phyloP scores from a whole-genome alignment of 2,888 invertebrate species.

The Xylophagus ater region DNA sequence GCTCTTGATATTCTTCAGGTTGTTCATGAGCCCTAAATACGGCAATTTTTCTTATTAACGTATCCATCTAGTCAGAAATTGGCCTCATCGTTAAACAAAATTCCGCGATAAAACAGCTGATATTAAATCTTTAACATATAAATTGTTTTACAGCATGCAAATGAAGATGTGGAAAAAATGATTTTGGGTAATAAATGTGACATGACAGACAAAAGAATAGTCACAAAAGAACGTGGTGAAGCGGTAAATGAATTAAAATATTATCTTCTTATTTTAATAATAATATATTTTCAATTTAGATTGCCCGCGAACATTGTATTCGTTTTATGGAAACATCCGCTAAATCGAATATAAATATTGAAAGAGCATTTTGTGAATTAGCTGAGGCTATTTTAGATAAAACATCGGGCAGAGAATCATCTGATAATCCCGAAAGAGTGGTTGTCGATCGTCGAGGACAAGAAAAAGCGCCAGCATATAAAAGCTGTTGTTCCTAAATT shows the following conservation, averaged over 20 bases:
- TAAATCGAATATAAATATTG: slow-evolving; percentile 93
- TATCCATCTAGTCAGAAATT: no score
- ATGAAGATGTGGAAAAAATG: slow-evolving; percentile 98
- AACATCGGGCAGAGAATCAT: slow-evolving; percentile 68
- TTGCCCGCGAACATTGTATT: slow-evolving; percentile 90
- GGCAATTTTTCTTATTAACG: not conserved
- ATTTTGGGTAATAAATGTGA: slow-evolving; percentile 97
- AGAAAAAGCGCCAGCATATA: slow-evolving; percentile 37
- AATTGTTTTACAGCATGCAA: slow-evolving; percentile 66
- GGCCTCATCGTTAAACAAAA: no score
- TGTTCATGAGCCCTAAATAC: not conserved
- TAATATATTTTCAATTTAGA: slow-evolving; percentile 44
- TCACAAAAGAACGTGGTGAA: slow-evolving; percentile 86
- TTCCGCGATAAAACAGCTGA: no score
- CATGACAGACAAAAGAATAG: slow-evolving; percentile 89
- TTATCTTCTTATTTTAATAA: slow-evolving; percentile 4
- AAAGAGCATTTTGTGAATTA: slow-evolving; percentile 87
- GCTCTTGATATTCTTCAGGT: no score
- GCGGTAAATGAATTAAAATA: slow-evolving; percentile 52
- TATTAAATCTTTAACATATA: no score
- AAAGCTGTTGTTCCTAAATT: slow-evolving; percentile 38
- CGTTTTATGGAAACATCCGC: slow-evolving; percentile 98
- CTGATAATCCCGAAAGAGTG: slow-evolving; percentile 59
- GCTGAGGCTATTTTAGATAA: slow-evolving; percentile 92
- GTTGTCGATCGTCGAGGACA: slow-evolving; percentile 58